These are phyloP conservation scores for Lagopus leucura DNA, from an alignment of 2,113 vertebrate species.

Conservation along the genomic window DNA sequence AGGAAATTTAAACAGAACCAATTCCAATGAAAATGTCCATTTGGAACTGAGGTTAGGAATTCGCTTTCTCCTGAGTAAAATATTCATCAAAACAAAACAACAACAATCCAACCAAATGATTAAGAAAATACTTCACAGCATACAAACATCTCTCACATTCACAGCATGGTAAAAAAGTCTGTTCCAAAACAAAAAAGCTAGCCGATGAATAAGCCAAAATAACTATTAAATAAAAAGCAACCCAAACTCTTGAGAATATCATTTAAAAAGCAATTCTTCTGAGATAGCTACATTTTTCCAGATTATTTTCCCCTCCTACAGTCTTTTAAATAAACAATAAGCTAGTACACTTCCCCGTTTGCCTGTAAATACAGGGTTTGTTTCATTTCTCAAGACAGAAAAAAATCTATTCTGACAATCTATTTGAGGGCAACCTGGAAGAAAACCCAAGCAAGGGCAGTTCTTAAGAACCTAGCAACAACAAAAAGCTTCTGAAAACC, in stretches of 20 bases:
- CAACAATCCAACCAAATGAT: neutral
- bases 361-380: neutral
- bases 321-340: neutral
- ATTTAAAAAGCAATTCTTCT: neutral
- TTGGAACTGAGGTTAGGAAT: neutral
- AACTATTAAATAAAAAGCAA: neutral
- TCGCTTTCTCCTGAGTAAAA: neutral
- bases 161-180: neutral
- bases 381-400: neutral
- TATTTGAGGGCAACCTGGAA: neutral
- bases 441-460: neutral
- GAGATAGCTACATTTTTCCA: neutral
- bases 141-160: neutral
- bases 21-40: neutral
- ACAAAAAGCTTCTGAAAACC: neutral
- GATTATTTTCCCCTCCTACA: neutral
- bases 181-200: neutral
- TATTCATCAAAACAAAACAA: neutral
- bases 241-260: neutral
- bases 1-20: neutral
- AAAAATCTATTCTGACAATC: neutral
- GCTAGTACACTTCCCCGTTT: fast-evolving
- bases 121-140: constrained; percentile 23
- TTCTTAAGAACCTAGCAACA: neutral
- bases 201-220: neutral